phyloP scores from a whole-genome alignment of 2,888 invertebrate genomes.

The Meteorus colon region DNA sequence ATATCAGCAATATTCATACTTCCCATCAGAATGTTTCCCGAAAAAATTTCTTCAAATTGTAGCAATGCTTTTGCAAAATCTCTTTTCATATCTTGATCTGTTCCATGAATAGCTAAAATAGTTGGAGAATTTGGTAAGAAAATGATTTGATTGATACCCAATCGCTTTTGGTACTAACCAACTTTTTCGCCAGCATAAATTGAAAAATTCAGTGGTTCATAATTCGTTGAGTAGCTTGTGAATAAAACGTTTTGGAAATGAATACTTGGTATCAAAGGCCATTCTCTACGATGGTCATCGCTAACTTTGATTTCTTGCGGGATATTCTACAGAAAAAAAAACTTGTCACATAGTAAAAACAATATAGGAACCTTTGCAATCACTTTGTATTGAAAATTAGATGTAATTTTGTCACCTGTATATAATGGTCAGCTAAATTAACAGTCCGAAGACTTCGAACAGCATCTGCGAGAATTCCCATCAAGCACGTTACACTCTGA shows the following conservation, averaged over 20 bases:
- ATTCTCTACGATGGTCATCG: conserved; percentile 47
- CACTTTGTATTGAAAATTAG: neutral
- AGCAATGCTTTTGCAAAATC: conserved; percentile 55
- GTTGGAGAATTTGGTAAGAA: neutral
- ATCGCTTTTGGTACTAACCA: conserved; percentile 46
- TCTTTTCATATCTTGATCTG: conserved; percentile 47
- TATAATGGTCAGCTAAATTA: conserved; percentile 55
- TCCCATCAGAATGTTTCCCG: conserved; percentile 57
- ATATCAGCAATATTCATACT: conserved; percentile 53
- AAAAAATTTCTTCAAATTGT: conserved; percentile 54
- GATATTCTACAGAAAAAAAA: conserved; percentile 49
- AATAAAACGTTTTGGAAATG: conserved; percentile 57
- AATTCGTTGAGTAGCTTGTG: conserved; percentile 45
- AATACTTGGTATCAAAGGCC: conserved; percentile 57
- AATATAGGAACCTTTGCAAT: neutral
- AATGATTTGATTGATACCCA: neutral
- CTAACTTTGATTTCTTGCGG: conserved; percentile 55
- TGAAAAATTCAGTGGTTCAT: conserved; percentile 52
- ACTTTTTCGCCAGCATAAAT: conserved; percentile 55
- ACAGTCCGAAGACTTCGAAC: conserved; percentile 56
- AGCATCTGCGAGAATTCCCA: conserved; percentile 52
- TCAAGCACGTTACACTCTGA: conserved; percentile 52
- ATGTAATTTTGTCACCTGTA: conserved; percentile 51
- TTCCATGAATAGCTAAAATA: conserved; percentile 49
- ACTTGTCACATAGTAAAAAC: neutral